Evolutionary conservation across 2,797 vertebrate species (phyloP).

Genomic region (Coreius guichenoti): DNA sequence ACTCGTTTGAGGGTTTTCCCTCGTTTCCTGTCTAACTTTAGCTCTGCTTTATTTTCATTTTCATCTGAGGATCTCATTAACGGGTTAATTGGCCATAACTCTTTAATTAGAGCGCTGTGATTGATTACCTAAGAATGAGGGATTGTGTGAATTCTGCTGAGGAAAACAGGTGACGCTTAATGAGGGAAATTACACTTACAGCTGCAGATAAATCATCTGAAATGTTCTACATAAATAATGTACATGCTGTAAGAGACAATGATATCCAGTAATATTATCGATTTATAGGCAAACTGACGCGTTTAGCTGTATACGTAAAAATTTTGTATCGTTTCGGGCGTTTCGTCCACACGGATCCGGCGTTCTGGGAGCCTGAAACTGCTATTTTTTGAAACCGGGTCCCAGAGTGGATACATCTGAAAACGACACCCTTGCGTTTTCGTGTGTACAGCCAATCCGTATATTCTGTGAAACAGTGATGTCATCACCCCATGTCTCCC

Average conservation of each 20-base stretch:
- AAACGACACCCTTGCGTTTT: no score
- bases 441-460: no score
- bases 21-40: constrained; percentile 16
- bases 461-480: no score
- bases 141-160: constrained; percentile 36
- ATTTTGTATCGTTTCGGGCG: no score
- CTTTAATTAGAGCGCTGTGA: constrained; percentile 63
- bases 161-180: constrained; percentile 13
- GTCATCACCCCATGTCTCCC: no score
- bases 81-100: constrained; percentile 62
- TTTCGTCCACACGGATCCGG: no score
- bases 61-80: constrained; percentile 61
- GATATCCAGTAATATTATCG: neutral
- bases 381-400: no score
- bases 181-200: neutral
- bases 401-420: no score
- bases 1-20: constrained; percentile 37
- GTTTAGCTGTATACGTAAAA: no score
- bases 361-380: no score
- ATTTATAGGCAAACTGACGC: no score
- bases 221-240: neutral
- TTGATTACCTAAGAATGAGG: constrained; percentile 57
- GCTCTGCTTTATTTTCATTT: constrained; percentile 48
- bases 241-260: neutral
- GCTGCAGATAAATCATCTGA: neutral